Conservation (phyloP, 2,113 vertebrate genomes). For the Calidris pygmaea region DNA sequence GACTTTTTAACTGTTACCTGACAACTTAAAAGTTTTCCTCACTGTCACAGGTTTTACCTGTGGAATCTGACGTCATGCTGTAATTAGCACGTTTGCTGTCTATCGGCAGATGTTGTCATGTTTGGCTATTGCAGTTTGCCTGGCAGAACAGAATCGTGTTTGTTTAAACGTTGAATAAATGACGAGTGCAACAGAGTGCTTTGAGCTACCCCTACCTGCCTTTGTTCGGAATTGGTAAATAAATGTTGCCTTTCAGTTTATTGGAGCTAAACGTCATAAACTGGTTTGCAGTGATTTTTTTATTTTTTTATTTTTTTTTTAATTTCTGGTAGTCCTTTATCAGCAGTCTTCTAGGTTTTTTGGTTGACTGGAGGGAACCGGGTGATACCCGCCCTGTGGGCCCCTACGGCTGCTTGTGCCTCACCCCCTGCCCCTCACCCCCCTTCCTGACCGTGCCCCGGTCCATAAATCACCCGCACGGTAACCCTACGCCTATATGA, state of each 20-base stretch:
- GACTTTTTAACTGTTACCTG: not conserved
- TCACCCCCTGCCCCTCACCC: fast-evolving
- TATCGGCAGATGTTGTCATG: fast-evolving
- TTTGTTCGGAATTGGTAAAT: not conserved
- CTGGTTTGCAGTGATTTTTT: not conserved
- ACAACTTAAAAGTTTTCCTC: not conserved
- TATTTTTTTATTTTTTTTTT: too few species aligned
- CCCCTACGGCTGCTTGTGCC: fast-evolving
- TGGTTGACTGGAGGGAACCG: fast-evolving
- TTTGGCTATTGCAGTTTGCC: not conserved
- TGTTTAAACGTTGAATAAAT: not conserved
- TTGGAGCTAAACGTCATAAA: fast-evolving
- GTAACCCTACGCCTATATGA: fast-evolving
- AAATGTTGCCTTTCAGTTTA: fast-evolving
- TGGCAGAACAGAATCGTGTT: not conserved
- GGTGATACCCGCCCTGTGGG: fast-evolving
- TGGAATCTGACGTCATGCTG: not conserved
- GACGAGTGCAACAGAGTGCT: not conserved
- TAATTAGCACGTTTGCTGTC: not conserved
- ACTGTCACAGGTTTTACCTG: fast-evolving
- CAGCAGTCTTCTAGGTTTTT: fast-evolving
- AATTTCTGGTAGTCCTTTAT: too few species aligned
- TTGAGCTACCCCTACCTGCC: not conserved
- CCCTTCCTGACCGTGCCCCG: fast-evolving
- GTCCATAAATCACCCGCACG: fast-evolving